Evolutionary conservation across 2,797 vertebrate genomes (phyloP), one percentile per base, ranked within the genome.

Genomic region (Tarsius wallacei): DNA sequence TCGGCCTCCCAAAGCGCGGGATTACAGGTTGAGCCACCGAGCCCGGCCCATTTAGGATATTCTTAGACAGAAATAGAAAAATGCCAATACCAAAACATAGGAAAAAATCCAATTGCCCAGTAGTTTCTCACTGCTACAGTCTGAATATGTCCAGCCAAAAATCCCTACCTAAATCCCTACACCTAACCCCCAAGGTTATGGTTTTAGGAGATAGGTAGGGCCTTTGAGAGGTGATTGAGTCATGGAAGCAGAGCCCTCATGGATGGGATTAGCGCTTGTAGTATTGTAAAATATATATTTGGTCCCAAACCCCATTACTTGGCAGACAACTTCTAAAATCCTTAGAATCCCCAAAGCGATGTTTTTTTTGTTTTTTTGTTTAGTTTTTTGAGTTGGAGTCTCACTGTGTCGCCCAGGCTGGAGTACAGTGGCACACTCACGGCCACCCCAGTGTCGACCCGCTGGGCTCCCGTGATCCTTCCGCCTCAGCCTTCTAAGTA

Each of bases 51-150:
- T n/a, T n/a, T 10, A 33, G 24, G 10, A 96, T 55, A 61, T 91
- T 57, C 47, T 80, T 24, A 26, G 15, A 53, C 22, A 87, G n/a
- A 91, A 95, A 94, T 22, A 71, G 26, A 88, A 70, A 94, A 74
- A 70, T n/a, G 26, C 2, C 16, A 74, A 4, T 66, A 93, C 47
- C 74, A 47, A 33, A 82, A 82, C 28, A 71, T 49, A 12, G 17
- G 14, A 19, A 36, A 21, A 73, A 64, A 28, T 13, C 13, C 49
- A 51, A 17, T 17, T 64, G n/a, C 26, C 63, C 19, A 77, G 10
- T 16, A 22, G 16, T 81, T 33, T 80, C 13, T 64, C 33, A 5
- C 22, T 36, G 7, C 7, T 61, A 59, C 28, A n/a, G 11, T 36
- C 3, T 31, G 47, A 77, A 42, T 59, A 36, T 36, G n/a, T 42